Evolutionary conservation across 92 coral and sea anemone genomes (phyloP).

Genomic region (Heliopora coerulea): DNA sequence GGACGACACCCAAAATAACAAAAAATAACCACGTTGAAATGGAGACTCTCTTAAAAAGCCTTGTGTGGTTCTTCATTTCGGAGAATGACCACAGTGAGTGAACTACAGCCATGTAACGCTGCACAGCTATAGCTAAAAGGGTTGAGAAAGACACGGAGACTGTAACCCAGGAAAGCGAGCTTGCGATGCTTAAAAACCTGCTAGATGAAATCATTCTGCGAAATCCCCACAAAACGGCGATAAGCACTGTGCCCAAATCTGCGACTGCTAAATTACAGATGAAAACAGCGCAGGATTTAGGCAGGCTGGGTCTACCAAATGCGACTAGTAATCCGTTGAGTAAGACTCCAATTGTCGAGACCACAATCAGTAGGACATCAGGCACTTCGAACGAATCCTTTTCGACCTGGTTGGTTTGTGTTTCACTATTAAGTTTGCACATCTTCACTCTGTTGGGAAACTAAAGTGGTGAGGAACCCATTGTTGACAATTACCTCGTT

Average conservation of each 20-base stretch:
- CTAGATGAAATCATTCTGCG: constrained; percentile 1
- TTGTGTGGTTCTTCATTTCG: background rate
- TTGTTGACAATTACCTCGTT: too few species aligned
- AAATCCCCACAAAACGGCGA: background rate
- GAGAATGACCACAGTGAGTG: constrained; percentile 21
- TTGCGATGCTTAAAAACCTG: background rate
- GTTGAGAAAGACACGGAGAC: constrained; percentile 25
- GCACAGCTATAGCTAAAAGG: constrained; percentile 24
- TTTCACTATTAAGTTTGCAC: background rate
- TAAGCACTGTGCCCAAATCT: background rate
- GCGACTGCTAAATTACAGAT: constrained; percentile 14
- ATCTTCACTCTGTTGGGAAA: too few species aligned
- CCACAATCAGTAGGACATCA: background rate
- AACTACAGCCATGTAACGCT: constrained; percentile 24
- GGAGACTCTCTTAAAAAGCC: background rate
- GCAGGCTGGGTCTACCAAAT: background rate
- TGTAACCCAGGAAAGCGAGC: constrained; percentile 8
- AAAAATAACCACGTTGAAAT: constrained; percentile 3
- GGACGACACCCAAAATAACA: background rate
- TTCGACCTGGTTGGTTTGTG: background rate
- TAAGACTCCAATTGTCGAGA: constrained; percentile 15
- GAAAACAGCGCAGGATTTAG: constrained; percentile 3
- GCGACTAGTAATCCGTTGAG: constrained; percentile 15
- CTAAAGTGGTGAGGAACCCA: too few species aligned
- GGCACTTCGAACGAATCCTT: background rate